A percentile compares a stretch with the other conserved stretches of the same genome.
Evolutionary conservation across 2,797 vertebrate species (phyloP).

Genomic region (Xerus rutilus): DNA sequence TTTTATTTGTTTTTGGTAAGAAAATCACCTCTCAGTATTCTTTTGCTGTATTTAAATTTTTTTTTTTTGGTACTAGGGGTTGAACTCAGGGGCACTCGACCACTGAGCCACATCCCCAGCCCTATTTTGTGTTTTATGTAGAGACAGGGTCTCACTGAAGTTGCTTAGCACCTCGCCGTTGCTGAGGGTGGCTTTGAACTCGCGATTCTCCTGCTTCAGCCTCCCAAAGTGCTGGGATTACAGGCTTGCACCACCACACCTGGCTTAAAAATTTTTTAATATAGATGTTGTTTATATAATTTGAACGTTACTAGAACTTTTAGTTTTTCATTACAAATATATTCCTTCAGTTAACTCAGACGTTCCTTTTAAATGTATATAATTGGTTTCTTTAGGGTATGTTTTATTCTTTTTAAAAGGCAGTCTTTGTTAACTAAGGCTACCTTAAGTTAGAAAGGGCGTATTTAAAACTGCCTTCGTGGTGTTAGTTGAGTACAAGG

Average conservation of each 20-base stretch:
- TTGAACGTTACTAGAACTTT: slow-evolving; percentile 31
- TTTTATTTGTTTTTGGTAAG: slow-evolving; percentile 57
- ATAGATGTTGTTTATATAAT: slow-evolving; percentile 16
- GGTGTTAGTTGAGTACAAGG: slow-evolving; percentile 40
- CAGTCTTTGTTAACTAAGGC: not conserved
- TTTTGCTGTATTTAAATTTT: slow-evolving; percentile 36
- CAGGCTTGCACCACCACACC: too few relatives aligned
- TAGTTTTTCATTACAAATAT: slow-evolving; percentile 32
- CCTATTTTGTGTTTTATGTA: too few relatives aligned
- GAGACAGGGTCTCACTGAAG: too few relatives aligned
- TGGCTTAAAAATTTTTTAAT: not conserved
- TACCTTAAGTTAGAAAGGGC: slow-evolving; percentile 2
- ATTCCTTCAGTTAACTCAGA: not conserved
- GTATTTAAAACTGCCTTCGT: slow-evolving; percentile 36
- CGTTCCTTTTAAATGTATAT: not conserved
- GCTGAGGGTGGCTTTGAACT: too few relatives aligned
- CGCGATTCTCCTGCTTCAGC: too few relatives aligned
- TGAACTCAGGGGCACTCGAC: too few relatives aligned
- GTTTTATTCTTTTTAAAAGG: slow-evolving; percentile 55
- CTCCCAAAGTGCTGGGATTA: too few relatives aligned
- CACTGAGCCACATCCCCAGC: too few relatives aligned
- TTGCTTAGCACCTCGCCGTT: too few relatives aligned
- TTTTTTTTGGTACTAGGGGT: not conserved
- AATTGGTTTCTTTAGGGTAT: not conserved
- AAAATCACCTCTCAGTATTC: not conserved